Evolutionary conservation across 2,888 invertebrate species (phyloP).

Genomic region (Cephus runcator): DNA sequence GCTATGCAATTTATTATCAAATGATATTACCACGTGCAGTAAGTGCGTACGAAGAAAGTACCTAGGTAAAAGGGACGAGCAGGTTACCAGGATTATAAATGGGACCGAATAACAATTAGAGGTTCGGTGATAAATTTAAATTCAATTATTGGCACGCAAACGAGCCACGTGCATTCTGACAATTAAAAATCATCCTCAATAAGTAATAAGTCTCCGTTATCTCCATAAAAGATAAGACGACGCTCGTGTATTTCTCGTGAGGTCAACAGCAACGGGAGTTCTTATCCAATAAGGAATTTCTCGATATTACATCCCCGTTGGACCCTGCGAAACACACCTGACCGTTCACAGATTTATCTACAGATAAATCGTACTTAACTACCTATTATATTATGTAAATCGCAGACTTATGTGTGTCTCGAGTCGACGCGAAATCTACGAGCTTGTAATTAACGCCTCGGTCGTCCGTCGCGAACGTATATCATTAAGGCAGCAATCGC

Average conservation of each 20-base stretch:
- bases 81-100: not conserved
- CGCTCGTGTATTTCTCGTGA: not conserved
- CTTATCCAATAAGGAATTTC: not conserved
- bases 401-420: not conserved
- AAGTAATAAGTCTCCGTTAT: not conserved
- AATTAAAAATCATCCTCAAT: not conserved
- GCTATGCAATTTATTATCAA: not conserved
- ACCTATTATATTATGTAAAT: not conserved
- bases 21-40: not conserved
- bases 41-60: not conserved
- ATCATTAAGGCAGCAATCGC: not conserved
- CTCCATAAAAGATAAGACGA: not conserved
- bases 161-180: slow-evolving; percentile 27
- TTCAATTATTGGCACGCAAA: slow-evolving; percentile 6
- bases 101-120: not conserved
- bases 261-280: not conserved
- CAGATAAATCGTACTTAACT: not conserved
- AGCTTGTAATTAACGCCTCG: not conserved
- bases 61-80: too few species aligned
- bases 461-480: not conserved
- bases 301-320: not conserved
- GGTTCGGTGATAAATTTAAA: not conserved
- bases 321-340: not conserved
- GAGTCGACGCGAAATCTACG: not conserved
- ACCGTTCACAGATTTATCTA: not conserved